Conservation (phyloP, 2,888 invertebrate species). For the Stictocephala bisonia region DNA sequence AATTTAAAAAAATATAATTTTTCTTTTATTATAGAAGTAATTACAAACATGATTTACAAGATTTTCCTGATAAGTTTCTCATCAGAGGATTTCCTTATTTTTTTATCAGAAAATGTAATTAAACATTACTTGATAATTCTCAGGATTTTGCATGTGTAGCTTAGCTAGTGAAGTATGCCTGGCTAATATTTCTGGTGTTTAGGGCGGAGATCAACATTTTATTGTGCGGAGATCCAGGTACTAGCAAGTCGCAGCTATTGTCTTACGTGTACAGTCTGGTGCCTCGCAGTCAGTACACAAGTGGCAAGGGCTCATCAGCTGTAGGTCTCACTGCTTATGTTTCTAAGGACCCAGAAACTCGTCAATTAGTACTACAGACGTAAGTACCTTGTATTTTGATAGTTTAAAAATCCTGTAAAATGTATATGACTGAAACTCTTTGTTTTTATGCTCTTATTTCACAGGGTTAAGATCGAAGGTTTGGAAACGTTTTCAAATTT, state of each 20-base stretch:
- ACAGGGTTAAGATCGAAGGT: no score
- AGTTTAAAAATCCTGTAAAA: no score
- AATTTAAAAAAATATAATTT: neutral
- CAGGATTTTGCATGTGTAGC: no score
- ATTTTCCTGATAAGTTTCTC: no score
- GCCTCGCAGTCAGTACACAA: slow-evolving; percentile 98
- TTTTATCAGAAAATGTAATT: no score
- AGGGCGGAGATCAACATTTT: slow-evolving; percentile 96
- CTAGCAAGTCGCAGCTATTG: slow-evolving; percentile 96
- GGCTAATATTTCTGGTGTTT: slow-evolving; percentile 54
- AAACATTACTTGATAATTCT: no score
- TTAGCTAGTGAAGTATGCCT: no score
- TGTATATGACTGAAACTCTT: neutral
- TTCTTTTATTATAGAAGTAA: no score
- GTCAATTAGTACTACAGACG: slow-evolving; percentile 95
- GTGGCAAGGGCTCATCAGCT: slow-evolving; percentile 97
- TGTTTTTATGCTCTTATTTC: slow-evolving; percentile 5
- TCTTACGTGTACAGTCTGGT: slow-evolving; percentile 93
- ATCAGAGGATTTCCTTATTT: no score
- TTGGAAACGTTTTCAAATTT: no score
- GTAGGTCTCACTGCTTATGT: slow-evolving; percentile 98
- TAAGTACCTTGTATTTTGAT: slow-evolving; percentile 64
- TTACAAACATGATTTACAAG: no score
- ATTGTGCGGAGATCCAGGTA: slow-evolving; percentile 98
- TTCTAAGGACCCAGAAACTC: slow-evolving; percentile 96